Evolutionary conservation across 2,113 vertebrate species (phyloP).

Genomic region (Crotalus helleri): DNA sequence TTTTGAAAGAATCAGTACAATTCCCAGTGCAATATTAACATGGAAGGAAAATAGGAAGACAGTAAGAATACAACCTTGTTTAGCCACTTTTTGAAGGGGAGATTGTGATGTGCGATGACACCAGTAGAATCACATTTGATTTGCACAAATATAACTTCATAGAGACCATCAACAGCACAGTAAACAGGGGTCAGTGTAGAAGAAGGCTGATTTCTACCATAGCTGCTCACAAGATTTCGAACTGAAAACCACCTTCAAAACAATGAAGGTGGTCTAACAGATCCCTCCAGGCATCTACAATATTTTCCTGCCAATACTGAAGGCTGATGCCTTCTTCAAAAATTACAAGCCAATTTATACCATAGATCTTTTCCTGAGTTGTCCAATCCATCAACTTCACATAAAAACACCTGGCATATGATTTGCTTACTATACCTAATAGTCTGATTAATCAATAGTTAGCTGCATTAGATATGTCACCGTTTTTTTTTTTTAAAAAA

Average conservation of each 20-base stretch:
- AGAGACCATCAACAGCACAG: neutral
- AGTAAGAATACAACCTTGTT: neutral
- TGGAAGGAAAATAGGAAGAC: neutral
- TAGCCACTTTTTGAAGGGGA: neutral
- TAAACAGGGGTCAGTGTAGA: neutral
- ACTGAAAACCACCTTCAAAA: neutral
- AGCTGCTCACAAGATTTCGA: neutral
- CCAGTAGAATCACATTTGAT: neutral
- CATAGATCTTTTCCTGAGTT: neutral
- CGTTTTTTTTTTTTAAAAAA: neutral
- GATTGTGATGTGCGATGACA: neutral
- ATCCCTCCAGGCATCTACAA: neutral
- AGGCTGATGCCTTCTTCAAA: neutral
- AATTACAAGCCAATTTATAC: neutral
- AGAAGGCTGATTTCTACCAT: neutral
- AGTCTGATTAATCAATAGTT: neutral
- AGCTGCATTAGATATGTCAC: neutral
- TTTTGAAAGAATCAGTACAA: neutral
- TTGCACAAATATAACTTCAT: neutral
- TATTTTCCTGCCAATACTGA: neutral
- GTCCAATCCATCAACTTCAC: neutral
- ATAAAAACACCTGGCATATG: neutral
- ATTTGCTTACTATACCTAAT: neutral
- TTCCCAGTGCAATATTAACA: neutral
- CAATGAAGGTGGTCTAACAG: neutral